Evolutionary conservation across 1,140 invertebrate species (phyloP), one percentile per base, ranked within the genome.

Genomic region (Pseudobourletiella spinata): DNA sequence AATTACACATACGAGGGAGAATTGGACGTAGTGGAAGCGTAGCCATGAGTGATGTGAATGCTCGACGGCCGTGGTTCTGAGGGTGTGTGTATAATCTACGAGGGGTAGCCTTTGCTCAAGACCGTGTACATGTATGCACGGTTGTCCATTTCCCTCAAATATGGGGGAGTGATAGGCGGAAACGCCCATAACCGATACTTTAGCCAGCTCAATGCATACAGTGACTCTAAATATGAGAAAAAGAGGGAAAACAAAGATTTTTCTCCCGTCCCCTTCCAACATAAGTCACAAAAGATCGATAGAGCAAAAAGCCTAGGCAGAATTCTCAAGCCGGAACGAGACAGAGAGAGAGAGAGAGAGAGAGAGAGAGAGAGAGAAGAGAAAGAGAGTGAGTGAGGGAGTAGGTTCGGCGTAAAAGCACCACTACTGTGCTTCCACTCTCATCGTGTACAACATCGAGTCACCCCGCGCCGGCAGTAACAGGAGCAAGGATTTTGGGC

Each of bases 201-300:
- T n/a, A n/a, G n/a, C 28, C 24, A 24, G 28, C 2, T 24, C 28
- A 22, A 11, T 18, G 6, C 44, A 6, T 48, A 48, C 22, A 48
- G 35, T 46, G n/a, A 4, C 43, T 46, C 43, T 46, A 4, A 8
- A 3, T 22, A 16, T 25, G 48, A 32, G 52, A 32, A 25, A 55
- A 20, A n/a, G 32, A 39, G 32, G 29, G 52, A 55, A 55, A 55
- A 55, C 52, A 55, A 55, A 39, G 52, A 52, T 52, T 52, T 52
- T 52, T 52, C 26, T 29, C 15, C 50, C 26, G 50, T 52, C 50
- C 50, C 50, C 50, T 52, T 8, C 22, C 14, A 55, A 3, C 52
- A 55, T 55, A 55, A 55, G 52, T 55, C 52, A 55, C 52, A 32
- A 55, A 55, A 55, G 52, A 55, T 55, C 52, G 52, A 55, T 55